Evolutionary conservation across 2,113 vertebrate species (phyloP), one percentile per base, ranked within the genome.

Genomic region (Corythoichthys intestinalis): DNA sequence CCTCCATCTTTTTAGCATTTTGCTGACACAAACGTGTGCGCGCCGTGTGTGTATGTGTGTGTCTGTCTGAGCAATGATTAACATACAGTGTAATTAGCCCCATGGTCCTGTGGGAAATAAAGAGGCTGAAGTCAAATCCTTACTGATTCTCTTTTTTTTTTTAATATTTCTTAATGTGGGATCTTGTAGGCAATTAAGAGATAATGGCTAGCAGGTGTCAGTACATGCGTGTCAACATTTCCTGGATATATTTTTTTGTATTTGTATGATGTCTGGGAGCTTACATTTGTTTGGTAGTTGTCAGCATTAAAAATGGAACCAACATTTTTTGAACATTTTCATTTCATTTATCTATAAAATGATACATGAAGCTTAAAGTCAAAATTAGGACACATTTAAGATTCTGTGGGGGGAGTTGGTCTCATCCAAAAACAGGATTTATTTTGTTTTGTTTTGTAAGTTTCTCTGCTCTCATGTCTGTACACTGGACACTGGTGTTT

Each of bases 61-160:
- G 60, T 46, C 17, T 14, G 41, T 47, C 41, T 44, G 44, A 28
- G 41, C 61, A 38, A 63, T 80, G 77, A 87, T 88, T 80, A 86
- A 78, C 79, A 79, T 71, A 53, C 49, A 37, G 50, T 46, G 71
- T 82, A 85, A 90, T 88, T 82, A 87, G 68, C 75, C 66, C 69
- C 53, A 2, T 1, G n/a, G 79, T 70, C 85, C 70, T 75, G 68
- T 77, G 86, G 85, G 82, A 87, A 88, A 90, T 88, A 84, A 88
- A 67, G 69, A 78, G 70, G 71, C 50, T 76, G 74, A 74, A 73
- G 69, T 78, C 70, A 53, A 70, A 76, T 77, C 62, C 61, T 85
- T 79, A 84, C 80, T 78, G 82, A 79, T 39, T 75, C 50, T 44
- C 5, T 54, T 28, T 44, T 41, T 44, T 37, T 46, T 35, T n/a